phyloP scores from a whole-genome alignment of 2,888 invertebrate species.

The Mactromeris polynyma region DNA sequence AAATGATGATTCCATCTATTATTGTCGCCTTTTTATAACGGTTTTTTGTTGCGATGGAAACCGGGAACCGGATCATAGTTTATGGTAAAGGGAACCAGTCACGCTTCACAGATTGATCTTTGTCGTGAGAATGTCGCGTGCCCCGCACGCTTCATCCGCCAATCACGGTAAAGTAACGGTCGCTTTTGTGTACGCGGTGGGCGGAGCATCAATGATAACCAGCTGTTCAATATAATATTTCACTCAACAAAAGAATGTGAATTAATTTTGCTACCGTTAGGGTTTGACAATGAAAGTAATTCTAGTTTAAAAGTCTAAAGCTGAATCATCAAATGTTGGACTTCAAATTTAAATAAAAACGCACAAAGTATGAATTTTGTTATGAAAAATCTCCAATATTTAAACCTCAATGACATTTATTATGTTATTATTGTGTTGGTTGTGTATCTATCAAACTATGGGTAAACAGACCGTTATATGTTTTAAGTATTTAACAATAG shows the following conservation, averaged over 20 bases:
- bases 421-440: no score
- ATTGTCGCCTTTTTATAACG: slow-evolving; percentile 67
- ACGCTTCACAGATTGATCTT: slow-evolving; percentile 51
- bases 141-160: slow-evolving; percentile 63
- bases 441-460: no score
- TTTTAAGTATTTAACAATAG: no score
- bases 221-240: slow-evolving; percentile 44
- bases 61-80: slow-evolving; percentile 41
- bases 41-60: slow-evolving; percentile 52
- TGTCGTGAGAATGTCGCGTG: slow-evolving; percentile 68
- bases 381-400: neutral
- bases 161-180: slow-evolving; percentile 50
- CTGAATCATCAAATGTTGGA: neutral
- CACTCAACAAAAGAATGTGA: slow-evolving; percentile 5
- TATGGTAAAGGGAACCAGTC: slow-evolving; percentile 51
- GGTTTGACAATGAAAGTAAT: neutral
- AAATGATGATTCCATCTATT: neutral
- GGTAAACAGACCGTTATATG: no score
- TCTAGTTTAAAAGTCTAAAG: neutral
- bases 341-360: neutral
- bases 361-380: neutral
- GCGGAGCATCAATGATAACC: slow-evolving; percentile 57
- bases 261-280: slow-evolving; percentile 19
- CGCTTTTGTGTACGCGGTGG: slow-evolving; percentile 54
- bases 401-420: no score